Conservation (phyloP, 2,888 invertebrate species). For the Metalampra italica region DNA sequence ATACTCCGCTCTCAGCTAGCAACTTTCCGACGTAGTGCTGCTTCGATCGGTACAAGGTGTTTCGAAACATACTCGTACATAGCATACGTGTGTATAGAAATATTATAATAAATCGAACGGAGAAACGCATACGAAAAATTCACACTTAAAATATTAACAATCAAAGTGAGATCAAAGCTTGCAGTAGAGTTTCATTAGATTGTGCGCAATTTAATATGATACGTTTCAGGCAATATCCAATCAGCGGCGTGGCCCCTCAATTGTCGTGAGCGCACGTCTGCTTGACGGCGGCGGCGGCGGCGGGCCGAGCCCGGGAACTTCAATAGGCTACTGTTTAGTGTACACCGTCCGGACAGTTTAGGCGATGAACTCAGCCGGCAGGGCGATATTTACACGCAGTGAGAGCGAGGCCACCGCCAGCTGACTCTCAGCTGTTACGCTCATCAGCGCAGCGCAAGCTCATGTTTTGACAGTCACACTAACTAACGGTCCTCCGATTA, state of each 20-base stretch:
- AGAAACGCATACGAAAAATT: too few species aligned
- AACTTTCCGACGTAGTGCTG: slow-evolving; percentile 13
- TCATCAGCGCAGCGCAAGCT: slow-evolving; percentile 45
- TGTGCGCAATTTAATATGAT: slow-evolving; percentile 31
- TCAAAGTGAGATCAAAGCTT: background rate
- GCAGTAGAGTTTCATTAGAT: slow-evolving; percentile 21
- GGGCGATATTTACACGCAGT: slow-evolving; percentile 37
- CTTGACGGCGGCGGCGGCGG: too few species aligned
- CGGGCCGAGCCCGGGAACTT: slow-evolving; percentile 30
- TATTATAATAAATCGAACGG: background rate
- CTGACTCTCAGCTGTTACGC: slow-evolving; percentile 61
- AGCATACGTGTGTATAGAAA: background rate
- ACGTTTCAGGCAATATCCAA: slow-evolving; percentile 41
- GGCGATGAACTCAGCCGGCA: slow-evolving; percentile 58
- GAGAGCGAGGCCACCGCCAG: slow-evolving; percentile 33
- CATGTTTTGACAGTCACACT: slow-evolving; percentile 37
- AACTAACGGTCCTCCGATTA: slow-evolving; percentile 21
- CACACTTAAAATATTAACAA: background rate
- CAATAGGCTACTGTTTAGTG: slow-evolving; percentile 34
- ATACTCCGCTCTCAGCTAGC: slow-evolving; percentile 30
- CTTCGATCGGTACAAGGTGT: slow-evolving; percentile 11
- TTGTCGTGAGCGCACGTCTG: slow-evolving; percentile 45
- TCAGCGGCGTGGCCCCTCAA: slow-evolving; percentile 48
- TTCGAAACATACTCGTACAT: background rate
- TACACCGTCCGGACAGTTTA: slow-evolving; percentile 38